phyloP scores from a whole-genome alignment of 2,797 vertebrate species.

The Argyrosomus regius region DNA sequence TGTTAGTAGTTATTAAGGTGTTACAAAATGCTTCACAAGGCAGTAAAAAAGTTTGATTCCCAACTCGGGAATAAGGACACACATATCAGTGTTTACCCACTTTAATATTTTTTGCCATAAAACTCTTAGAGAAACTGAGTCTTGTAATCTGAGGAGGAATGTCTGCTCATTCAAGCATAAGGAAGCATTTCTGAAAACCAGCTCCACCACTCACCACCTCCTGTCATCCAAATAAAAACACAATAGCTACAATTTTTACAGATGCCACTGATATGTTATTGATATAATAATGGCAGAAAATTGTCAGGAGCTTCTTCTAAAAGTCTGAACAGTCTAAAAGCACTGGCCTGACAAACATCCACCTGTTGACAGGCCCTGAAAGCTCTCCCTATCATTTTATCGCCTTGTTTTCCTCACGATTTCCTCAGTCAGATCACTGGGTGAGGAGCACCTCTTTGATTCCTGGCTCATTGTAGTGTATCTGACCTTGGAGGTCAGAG shows the following conservation, averaged over 20 bases:
- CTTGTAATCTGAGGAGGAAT: background rate
- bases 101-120: background rate
- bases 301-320: slow-evolving; percentile 36
- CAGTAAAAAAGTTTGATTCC: slow-evolving; percentile 16
- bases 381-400: slow-evolving; percentile 68
- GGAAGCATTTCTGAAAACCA: background rate
- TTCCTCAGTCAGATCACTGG: slow-evolving; percentile 71
- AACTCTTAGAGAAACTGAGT: background rate
- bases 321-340: slow-evolving; percentile 15
- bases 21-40: background rate
- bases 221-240: background rate
- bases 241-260: background rate
- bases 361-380: slow-evolving; percentile 72
- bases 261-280: background rate
- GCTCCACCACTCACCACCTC: background rate
- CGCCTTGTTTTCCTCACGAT: slow-evolving; percentile 73
- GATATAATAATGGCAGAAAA: slow-evolving; percentile 6
- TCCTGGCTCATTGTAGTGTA: slow-evolving; percentile 76
- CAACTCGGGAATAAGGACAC: background rate
- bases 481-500: slow-evolving; percentile 81
- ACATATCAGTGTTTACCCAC: background rate
- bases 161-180: background rate
- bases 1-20: background rate
- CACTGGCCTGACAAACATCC: slow-evolving; percentile 34
- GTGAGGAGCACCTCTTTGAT: slow-evolving; percentile 82